Base-by-base conservation (phyloP, 1,140 invertebrate species). In the Mercenaria mercenaria region DNA sequence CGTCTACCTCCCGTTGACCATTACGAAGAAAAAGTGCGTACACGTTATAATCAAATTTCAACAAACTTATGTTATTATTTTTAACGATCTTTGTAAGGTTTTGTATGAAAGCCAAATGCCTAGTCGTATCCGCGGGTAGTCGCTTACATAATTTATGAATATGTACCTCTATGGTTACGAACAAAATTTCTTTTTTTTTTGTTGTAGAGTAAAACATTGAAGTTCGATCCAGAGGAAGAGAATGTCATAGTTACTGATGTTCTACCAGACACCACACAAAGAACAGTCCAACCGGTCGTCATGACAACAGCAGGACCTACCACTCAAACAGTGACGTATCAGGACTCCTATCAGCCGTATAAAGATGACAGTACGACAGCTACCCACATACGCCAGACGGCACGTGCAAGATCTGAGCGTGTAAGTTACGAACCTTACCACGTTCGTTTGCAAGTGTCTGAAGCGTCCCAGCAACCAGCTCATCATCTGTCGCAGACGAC, bases 191-290 rank as follows among this genome's bases (percentile, higher is more conserved):
- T 47, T 8, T 15, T 47, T 80, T 52, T 50, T 32, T 32, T n/a
- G 2, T 69, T 83, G 18, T 23, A 85, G 83, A 39, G 13, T 56
- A 43, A 74, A 56, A 74, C 83, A 11, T 20, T 85, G 11, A n/a
- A 85, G 29, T n/a, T 85, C n/a, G 83, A 56, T 23, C n/a, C 41
- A 34, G 83, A 85, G 50, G 83, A 85, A 37, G 83, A 85, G 34
- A 20, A 34, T 23, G 41, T 74, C 0, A 56, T 85, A 6, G 69
- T 85, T 41, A 47, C 83, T 6, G 83, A 85, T 39, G 39, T 85
- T 6, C 26, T 85, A 37, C 83, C 83, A 20, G 83, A 76, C 47
- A 67, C 10, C 50, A 34, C 50, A 82, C 56, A 39, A 37, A 34
- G 37, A 3, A 20, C 29, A 0, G 34, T 20, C 59, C 52, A 43